phyloP scores from a whole-genome alignment of 2,797 vertebrate genomes.

The Cephalopachus bancanus region DNA sequence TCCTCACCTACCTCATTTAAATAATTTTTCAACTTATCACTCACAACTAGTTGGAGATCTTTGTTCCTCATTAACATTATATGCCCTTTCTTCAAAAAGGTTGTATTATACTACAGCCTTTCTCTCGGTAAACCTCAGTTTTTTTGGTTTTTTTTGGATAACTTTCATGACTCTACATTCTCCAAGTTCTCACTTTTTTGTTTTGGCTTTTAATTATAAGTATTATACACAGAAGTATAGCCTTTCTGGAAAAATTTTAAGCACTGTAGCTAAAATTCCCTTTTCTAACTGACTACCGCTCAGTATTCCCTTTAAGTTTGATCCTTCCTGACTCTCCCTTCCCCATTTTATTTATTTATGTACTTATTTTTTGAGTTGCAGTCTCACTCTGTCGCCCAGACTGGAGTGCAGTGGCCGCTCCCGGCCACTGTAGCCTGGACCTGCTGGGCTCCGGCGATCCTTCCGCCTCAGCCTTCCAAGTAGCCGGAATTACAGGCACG shows the following conservation, averaged over 20 bases:
- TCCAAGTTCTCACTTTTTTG: constrained; percentile 38
- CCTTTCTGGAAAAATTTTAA: background rate
- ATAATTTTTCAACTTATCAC: constrained; percentile 9
- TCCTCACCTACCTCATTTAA: constrained; percentile 28
- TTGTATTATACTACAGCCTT: background rate
- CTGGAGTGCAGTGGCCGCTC: background rate
- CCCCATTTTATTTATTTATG: background rate
- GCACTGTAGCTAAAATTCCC: background rate
- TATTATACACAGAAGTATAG: constrained; percentile 44
- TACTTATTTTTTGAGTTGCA: background rate
- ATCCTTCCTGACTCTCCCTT: background rate
- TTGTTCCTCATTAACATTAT: background rate
- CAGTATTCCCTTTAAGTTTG: background rate
- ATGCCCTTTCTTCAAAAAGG: constrained; percentile 14
- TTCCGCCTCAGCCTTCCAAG: background rate
- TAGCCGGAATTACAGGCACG: background rate
- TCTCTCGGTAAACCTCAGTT: background rate
- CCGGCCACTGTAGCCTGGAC: background rate
- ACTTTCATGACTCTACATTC: background rate
- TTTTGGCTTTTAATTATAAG: background rate
- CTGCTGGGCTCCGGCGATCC: background rate
- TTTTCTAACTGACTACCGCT: background rate
- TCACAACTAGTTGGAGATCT: constrained; percentile 11
- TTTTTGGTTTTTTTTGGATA: constrained; percentile 18
- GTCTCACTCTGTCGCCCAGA: background rate